These are phyloP conservation scores for Tenthredo notha DNA, from an alignment of 2,888 invertebrate species.

Conservation along the genomic window DNA sequence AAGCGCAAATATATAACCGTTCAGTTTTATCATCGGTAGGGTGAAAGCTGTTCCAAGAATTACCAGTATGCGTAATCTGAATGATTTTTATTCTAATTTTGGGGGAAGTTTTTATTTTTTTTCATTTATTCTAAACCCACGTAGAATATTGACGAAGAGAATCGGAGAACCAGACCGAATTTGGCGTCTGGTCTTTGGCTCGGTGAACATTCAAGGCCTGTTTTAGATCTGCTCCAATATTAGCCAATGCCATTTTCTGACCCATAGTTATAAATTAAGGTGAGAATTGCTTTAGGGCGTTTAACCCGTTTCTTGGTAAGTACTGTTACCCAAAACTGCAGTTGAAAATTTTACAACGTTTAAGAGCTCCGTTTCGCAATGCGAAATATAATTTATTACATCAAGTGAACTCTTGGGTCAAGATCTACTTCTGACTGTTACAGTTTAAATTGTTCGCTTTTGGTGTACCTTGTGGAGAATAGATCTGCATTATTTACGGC, in stretches of 20 bases:
- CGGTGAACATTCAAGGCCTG: not conserved
- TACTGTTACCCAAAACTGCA: slow-evolving; percentile 63
- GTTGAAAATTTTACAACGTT: slow-evolving; percentile 31
- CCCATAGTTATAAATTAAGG: slow-evolving; percentile 70
- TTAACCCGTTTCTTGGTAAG: slow-evolving; percentile 68
- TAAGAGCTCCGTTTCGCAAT: slow-evolving; percentile 56
- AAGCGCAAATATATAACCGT: not conserved
- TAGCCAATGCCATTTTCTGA: slow-evolving; percentile 23
- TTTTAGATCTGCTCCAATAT: slow-evolving; percentile 25
- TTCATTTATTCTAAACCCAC: slow-evolving; percentile 37
- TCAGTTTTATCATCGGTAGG: not conserved
- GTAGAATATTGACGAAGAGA: slow-evolving; percentile 59
- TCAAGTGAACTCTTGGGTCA: slow-evolving; percentile 57
- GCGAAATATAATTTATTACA: slow-evolving; percentile 71
- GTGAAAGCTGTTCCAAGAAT: not conserved
- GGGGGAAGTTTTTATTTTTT: no score
- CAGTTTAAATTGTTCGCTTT: slow-evolving; percentile 71
- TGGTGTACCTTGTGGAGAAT: not conserved
- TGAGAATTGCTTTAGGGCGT: slow-evolving; percentile 67
- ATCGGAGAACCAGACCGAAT: not conserved
- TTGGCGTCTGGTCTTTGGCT: slow-evolving; percentile 20
- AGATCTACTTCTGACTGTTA: slow-evolving; percentile 71
- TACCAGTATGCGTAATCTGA: not conserved
- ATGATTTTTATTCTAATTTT: slow-evolving; percentile 58
- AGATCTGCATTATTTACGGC: slow-evolving; percentile 36